Percentiles rank a stretch among this genome's conserved stretches.
These are phyloP conservation scores for Litoditis marina DNA, from an alignment of 2,888 invertebrate genomes.

Conservation along the genomic window DNA sequence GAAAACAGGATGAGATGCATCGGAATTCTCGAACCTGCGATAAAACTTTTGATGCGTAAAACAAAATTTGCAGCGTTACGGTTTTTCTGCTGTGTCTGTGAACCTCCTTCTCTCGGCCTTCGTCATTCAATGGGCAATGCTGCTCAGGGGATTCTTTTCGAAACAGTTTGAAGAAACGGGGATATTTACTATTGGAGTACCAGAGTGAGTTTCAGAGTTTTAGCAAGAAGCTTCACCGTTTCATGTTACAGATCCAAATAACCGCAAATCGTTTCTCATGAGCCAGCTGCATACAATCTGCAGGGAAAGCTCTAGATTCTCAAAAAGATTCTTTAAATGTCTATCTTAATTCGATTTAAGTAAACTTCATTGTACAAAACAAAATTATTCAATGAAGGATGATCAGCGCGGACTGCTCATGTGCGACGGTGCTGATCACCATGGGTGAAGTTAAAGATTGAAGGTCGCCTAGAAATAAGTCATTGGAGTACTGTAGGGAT, in stretches of 20 bases:
- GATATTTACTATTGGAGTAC: slow-evolving; percentile 52
- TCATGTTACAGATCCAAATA: too few species aligned
- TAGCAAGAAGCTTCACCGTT: slow-evolving; percentile 1
- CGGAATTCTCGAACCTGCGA: not conserved
- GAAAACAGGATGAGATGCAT: not conserved
- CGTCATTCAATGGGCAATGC: slow-evolving; percentile 75
- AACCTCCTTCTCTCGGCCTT: slow-evolving; percentile 81
- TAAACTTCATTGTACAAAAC: too few species aligned
- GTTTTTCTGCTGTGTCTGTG: slow-evolving; percentile 83
- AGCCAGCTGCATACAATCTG: too few species aligned
- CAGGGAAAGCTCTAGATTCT: too few species aligned
- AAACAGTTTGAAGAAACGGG: slow-evolving; percentile 49
- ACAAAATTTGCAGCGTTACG: slow-evolving; percentile 68
- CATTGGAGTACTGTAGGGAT: too few species aligned
- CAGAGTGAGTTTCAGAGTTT: slow-evolving; percentile 46
- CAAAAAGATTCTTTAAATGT: too few species aligned
- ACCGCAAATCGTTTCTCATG: slow-evolving; percentile 9
- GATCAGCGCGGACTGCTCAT: slow-evolving; percentile 64
- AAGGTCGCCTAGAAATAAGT: too few species aligned
- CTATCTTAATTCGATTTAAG: too few species aligned
- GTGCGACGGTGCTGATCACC: slow-evolving; percentile 66
- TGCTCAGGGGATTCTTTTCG: slow-evolving; percentile 61
- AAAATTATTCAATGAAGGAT: too few species aligned
- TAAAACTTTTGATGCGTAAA: not conserved
- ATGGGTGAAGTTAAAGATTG: too few species aligned